Base-by-base conservation (phyloP, 2,113 vertebrate species). In the Corydoras maculifer region DNA sequence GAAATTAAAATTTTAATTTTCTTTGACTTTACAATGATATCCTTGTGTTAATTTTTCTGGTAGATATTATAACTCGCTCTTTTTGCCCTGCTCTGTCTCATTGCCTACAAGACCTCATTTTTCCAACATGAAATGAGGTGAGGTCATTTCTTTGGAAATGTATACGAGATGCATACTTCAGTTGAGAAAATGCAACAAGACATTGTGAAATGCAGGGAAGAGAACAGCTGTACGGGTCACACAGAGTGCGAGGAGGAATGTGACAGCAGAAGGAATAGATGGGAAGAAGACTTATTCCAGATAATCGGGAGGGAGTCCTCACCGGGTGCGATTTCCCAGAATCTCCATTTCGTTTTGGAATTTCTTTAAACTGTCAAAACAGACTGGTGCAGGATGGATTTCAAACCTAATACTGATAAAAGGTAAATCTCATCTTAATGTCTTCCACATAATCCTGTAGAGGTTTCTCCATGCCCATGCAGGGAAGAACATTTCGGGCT, bases 151-250 rank as follows among this genome's bases (percentile, higher is more conserved):
- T 69, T 55, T 69, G 67, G 29, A 62, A 60, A 13, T 11, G 43
- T 59, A 30, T n/a, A 7, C 67, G 14, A n/a, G 50, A 18, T 58
- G 68, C 62, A 69, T 70, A 67, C 50, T 70, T 66, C 14, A 5
- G 35, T 64, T 9, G 35, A 58, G 58, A 29, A 65, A 14, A 35
- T 60, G 3, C 31, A 58, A 25, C 62, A 31, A 55, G 15, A 32
- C 15, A 58, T 10, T 63, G 62, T 69, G 25, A 69, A 25, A 25
- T 64, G 61, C 15, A 53, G 11, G 25, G 49, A 10, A 70, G 67
- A 55, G 69, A 60, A 57, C 66, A 69, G 62, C 69, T 73, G 70
- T 58, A 32, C n/a, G 10, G 62, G 58, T 71, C 65, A 73, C 8
- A 49, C 3, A 25, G 32, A 70, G 53, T 67, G 50, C 50, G 32